Evolutionary conservation across 1,140 invertebrate genomes (phyloP), one percentile per base, ranked within the genome.

Genomic region (Pantala flavescens): DNA sequence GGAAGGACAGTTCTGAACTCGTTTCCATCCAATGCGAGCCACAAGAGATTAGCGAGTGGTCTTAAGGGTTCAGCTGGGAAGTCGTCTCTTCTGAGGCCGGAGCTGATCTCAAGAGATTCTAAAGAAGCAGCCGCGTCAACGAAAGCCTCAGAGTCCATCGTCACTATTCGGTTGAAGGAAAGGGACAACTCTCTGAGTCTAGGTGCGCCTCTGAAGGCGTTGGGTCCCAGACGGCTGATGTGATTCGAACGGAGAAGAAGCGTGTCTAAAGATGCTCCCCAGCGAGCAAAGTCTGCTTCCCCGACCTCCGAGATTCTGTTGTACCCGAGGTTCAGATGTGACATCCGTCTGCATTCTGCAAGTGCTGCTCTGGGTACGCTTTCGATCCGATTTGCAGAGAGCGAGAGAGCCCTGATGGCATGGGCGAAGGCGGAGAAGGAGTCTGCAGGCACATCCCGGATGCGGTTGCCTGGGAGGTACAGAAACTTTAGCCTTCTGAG

Each of bases 21-120:
- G 78, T 96, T 97, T 81, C 95, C 93, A 81, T 97, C 94, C 76
- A 96, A 83, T 14, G 93, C 91, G 42, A 97, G 83, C 92, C 93
- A 95, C 78, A 90, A 87, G 0, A 97, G 84, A 78, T 89, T 88
- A 16, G 84, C 86, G 7, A 96, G 84, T 0, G 88, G 89, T 72
- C 86, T 85, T 0, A 93, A 84, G 1, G 91, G 87, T 70, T 90
- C 87, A 76, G 90, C 87, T 0, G 92, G 91, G 80, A 93, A 91
- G 77, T 90, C 84, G 23, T 93, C 91, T 10, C 89, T 89, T 71
- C 91, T 89, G 55, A 95, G 87, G 0, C 91, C 92, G 78, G 94
- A 94, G 77, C 93, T 94, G 63, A 94, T 86, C 81, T 96, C 94
- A 23, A 96, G 84, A 74, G 91, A 92, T 80, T 93, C 90, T 10